A percentile compares a stretch with the other conserved stretches of the same genome.
phyloP scores from a whole-genome alignment of 2,113 vertebrate species.

The Mastomys natalensis region DNA sequence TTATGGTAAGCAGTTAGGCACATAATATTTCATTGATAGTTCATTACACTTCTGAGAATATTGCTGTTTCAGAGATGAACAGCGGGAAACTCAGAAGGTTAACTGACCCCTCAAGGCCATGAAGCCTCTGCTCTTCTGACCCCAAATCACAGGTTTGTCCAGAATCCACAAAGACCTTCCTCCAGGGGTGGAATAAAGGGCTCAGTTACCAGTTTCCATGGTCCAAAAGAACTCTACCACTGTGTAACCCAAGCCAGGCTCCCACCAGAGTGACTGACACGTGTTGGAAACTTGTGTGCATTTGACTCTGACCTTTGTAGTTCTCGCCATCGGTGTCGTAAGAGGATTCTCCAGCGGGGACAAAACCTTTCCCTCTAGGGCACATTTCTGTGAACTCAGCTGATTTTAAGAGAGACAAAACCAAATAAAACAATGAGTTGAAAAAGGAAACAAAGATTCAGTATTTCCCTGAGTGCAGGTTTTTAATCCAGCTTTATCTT shows the following conservation, averaged over 20 bases:
- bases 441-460: constrained; percentile 15
- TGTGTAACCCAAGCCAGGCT: neutral
- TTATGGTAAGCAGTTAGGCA: neutral
- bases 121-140: neutral
- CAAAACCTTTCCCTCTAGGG: constrained; percentile 94
- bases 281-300: constrained; percentile 43
- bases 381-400: constrained; percentile 96
- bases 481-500: constrained; percentile 31
- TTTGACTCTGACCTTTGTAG: constrained; percentile 90
- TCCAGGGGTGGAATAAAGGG: neutral
- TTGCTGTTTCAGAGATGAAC: neutral
- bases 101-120: neutral
- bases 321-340: constrained; percentile 85
- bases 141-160: neutral
- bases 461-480: neutral
- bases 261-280: constrained; percentile 45
- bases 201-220: neutral
- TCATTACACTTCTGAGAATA: neutral
- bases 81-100: neutral
- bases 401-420: constrained; percentile 79
- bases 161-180: neutral
- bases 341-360: constrained; percentile 90
- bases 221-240: neutral
- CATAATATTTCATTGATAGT: neutral
- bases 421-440: constrained; percentile 6